These are phyloP conservation scores for Trogon melanurus DNA, from an alignment of 2,113 vertebrate genomes.

Conservation along the genomic window DNA sequence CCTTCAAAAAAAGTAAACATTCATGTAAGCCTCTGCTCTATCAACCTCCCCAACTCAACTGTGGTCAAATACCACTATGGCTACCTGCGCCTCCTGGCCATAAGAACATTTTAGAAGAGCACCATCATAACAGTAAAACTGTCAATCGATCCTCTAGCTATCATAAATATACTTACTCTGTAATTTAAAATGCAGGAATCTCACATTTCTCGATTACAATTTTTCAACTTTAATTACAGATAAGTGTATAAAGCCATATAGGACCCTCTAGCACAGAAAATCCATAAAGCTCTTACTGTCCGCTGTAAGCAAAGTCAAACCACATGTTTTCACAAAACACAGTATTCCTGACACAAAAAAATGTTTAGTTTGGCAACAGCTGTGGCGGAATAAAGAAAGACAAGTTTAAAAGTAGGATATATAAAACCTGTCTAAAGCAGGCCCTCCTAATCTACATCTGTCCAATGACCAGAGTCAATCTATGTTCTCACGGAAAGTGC, in stretches of 20 bases:
- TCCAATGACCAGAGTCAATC: background rate
- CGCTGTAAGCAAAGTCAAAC: slow-evolving; percentile 48
- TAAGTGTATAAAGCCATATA: slow-evolving; percentile 43
- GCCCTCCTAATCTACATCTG: background rate
- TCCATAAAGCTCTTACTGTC: slow-evolving; percentile 46
- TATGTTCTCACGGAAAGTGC: background rate
- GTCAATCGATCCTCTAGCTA: background rate
- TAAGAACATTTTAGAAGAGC: slow-evolving; percentile 31
- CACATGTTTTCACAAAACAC: slow-evolving; percentile 10
- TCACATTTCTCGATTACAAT: slow-evolving; percentile 17
- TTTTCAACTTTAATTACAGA: slow-evolving; percentile 22
- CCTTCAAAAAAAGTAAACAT: slow-evolving; percentile 72
- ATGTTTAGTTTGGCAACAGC: background rate
- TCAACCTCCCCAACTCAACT: background rate
- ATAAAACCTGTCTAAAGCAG: background rate
- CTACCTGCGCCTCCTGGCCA: slow-evolving; percentile 54
- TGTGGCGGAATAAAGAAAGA: background rate
- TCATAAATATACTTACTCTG: slow-evolving; percentile 52
- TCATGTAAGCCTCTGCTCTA: slow-evolving; percentile 8
- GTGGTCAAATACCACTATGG: slow-evolving; percentile 27
- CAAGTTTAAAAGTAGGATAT: background rate
- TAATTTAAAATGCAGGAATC: slow-evolving; percentile 50
- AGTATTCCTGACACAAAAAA: background rate
- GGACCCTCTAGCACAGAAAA: slow-evolving; percentile 56
- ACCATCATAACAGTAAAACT: background rate